Evolutionary conservation across 2,888 invertebrate species (phyloP).

Genomic region (Noctua comes): DNA sequence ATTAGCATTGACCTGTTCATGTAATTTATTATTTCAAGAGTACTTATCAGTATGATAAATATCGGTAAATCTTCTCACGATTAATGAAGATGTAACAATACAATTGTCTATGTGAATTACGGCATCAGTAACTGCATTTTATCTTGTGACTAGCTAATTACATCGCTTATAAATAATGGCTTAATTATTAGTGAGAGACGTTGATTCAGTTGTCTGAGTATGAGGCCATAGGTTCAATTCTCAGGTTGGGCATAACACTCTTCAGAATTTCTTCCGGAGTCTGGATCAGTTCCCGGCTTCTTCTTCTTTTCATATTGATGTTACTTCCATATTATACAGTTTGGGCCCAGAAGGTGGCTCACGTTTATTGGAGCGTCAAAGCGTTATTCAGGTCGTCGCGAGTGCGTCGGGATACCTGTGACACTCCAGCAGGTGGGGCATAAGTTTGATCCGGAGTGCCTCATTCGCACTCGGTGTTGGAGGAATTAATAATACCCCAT

Average conservation of each 20-base stretch:
- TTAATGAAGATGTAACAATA: not conserved
- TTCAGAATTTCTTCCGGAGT: not conserved
- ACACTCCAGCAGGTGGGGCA: too few relatives aligned
- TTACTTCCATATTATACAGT: too few relatives aligned
- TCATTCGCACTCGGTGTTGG: too few relatives aligned
- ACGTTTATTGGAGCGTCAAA: too few relatives aligned
- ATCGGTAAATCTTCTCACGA: slow-evolving; percentile 10
- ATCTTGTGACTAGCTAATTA: not conserved
- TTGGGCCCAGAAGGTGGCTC: too few relatives aligned
- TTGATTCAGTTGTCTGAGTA: not conserved
- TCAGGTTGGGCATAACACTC: not conserved
- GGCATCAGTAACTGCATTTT: not conserved
- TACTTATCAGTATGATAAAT: not conserved
- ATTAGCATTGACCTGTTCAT: slow-evolving; percentile 10
- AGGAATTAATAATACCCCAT: too few relatives aligned
- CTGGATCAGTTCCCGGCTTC: not conserved
- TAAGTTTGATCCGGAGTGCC: too few relatives aligned
- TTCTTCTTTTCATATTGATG: too few relatives aligned
- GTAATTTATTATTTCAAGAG: slow-evolving; percentile 1
- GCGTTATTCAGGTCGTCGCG: too few relatives aligned
- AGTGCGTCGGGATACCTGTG: too few relatives aligned
- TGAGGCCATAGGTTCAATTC: not conserved
- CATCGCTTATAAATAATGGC: not conserved
- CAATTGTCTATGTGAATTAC: slow-evolving; percentile 3
- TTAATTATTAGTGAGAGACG: not conserved